phyloP scores from a whole-genome alignment of 2,113 vertebrate species.

The Hemichromis elongatus region DNA sequence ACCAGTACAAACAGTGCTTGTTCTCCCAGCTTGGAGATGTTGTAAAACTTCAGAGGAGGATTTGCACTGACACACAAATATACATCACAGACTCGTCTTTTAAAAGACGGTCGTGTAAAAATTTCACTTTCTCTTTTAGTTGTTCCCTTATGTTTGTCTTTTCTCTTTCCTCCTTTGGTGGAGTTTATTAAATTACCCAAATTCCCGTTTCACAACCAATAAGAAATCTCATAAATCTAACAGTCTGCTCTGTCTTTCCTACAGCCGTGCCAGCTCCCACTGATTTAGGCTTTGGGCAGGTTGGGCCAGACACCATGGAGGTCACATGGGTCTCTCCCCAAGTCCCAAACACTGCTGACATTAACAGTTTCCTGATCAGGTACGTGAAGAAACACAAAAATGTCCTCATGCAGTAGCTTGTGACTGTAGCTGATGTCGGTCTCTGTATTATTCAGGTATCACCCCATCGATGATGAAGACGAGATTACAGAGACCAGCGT shows the following conservation, averaged over 20 bases:
- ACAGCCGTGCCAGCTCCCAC: conserved; percentile 90
- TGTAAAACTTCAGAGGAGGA: conserved; percentile 14
- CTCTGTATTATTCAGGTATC: conserved; percentile 68
- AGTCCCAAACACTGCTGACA: conserved; percentile 75
- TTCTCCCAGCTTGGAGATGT: conserved; percentile 37
- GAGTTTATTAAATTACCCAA: neutral
- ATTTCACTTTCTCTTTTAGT: neutral
- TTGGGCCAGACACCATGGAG: conserved; percentile 81
- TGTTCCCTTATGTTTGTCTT: neutral
- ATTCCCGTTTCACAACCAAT: neutral
- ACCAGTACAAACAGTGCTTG: conserved; percentile 3
- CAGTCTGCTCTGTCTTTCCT: neutral
- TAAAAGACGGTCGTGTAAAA: neutral
- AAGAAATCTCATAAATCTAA: neutral
- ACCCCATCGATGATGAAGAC: conserved; percentile 86
- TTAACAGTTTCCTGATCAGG: conserved; percentile 80
- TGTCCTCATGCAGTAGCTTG: neutral
- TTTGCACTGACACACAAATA: neutral
- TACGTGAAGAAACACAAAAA: conserved; percentile 35
- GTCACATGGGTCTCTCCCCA: conserved; percentile 83
- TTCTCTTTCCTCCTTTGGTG: neutral
- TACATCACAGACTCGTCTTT: neutral
- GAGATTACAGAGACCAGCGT: conserved; percentile 81
- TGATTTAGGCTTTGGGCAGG: conserved; percentile 81
- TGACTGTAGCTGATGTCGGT: neutral